Evolutionary conservation across 2,797 vertebrate genomes (phyloP), one percentile per base, ranked within the genome.

Genomic region (Microtus obscurus): DNA sequence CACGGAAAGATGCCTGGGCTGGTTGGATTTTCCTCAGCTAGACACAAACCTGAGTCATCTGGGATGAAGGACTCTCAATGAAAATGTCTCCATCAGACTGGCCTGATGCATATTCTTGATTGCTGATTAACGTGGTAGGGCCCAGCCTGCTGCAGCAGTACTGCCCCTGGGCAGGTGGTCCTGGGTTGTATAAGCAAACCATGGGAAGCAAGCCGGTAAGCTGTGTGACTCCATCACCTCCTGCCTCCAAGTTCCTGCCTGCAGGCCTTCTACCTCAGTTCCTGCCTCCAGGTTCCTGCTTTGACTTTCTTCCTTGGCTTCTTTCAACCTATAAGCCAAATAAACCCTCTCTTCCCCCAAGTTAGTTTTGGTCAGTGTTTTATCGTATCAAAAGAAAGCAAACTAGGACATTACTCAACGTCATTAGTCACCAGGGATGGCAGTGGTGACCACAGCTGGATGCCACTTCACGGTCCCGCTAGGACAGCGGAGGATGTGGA

Each of bases 361-460:
- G 61, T 65, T 45, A 65, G 29, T 34, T 83, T 65, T 12, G 81
- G 59, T 83, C 81, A 63, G 27, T 43, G 25, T 31, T n/a, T 83
- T 48, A n/a, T 67, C 29, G 23, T 31, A 67, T 48, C 43, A 25
- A 45, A 31, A 48, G 43, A 85, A 85, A 48, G 29, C 43, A 65
- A n/a, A n/a, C 19, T 67, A 85, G 31, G 59, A n/a, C 11, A 8
- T 5, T 85, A 13, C 3, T 51, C 31, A 17, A 5, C 6, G n/a
- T n/a, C 76, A 56, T 43, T 43, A 61, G 45, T 56, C 19, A 59
- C 53, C 21, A 85, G 43, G 48, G 85, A 93, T 51, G 77, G n/a
- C 91, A 87, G 80, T 90, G 40, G 51, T 93, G 85, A 86, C 6
- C 86, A 77, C 40, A 74, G 7, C 17, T n/a, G 91, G 63, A 69